phyloP scores from a whole-genome alignment of 1,140 invertebrate species.

The Glossosoma conforme region DNA sequence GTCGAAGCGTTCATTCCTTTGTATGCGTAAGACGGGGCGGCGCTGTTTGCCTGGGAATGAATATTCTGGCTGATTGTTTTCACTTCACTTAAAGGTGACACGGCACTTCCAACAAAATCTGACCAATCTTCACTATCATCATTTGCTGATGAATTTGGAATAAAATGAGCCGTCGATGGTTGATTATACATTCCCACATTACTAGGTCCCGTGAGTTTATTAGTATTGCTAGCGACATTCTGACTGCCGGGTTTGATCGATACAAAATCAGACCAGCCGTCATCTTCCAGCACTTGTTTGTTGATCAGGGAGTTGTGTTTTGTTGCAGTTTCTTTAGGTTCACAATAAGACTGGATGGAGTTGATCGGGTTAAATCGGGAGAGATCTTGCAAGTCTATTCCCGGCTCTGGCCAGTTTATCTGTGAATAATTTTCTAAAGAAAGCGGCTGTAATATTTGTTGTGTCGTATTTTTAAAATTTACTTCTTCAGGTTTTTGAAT shows the following conservation, averaged over 20 bases:
- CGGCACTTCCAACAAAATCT: conserved; percentile 30
- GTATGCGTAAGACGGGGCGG: not conserved
- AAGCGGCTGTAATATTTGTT: conserved; percentile 47
- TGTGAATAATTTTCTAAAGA: conserved; percentile 49
- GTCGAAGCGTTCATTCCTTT: not conserved
- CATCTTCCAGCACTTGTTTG: conserved; percentile 45
- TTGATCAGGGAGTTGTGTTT: conserved; percentile 35
- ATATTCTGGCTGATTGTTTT: conserved; percentile 32
- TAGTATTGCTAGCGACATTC: not conserved
- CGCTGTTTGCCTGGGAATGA: conserved; percentile 18
- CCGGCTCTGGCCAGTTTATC: conserved; percentile 62
- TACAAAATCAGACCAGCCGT: conserved; percentile 57
- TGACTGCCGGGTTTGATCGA: conserved; percentile 43
- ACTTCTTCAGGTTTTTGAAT: not conserved
- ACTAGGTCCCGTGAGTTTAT: conserved; percentile 1
- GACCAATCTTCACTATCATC: conserved; percentile 32
- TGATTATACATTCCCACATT: no score
- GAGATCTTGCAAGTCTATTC: conserved; percentile 59
- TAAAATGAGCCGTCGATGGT: no score
- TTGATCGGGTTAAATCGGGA: conserved; percentile 52
- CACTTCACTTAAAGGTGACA: conserved; percentile 20
- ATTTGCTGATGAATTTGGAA: no score
- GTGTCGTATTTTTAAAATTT: conserved; percentile 35
- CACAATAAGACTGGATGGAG: conserved; percentile 38
- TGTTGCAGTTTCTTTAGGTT: conserved; percentile 37